These are phyloP conservation scores for Prochilodus magdalenae DNA, from an alignment of 2,113 vertebrate species.

Conservation along the genomic window DNA sequence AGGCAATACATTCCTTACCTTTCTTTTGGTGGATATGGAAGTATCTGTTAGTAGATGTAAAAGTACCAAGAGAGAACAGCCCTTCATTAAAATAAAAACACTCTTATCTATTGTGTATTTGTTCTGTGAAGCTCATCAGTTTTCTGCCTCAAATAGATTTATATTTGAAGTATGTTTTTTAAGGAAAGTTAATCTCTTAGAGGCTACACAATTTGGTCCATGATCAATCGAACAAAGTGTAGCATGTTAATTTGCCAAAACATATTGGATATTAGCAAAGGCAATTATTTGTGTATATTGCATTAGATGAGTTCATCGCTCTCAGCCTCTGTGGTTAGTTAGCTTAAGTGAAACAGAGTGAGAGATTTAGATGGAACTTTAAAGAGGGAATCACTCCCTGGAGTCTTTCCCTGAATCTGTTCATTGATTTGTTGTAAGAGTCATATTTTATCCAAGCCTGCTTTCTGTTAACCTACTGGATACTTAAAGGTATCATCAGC, in stretches of 20 bases:
- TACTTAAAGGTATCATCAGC: background rate
- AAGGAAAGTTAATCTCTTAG: background rate
- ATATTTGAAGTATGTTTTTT: background rate
- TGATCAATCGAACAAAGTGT: constrained; percentile 22
- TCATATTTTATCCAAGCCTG: constrained; percentile 36
- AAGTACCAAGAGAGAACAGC: no score
- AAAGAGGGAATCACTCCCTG: constrained; percentile 14
- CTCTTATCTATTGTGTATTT: background rate
- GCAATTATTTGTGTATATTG: constrained; percentile 1
- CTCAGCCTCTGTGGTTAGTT: constrained; percentile 26
- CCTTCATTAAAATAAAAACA: no score
- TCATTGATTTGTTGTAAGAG: constrained; percentile 9
- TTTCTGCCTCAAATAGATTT: background rate
- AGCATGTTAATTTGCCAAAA: constrained; percentile 32
- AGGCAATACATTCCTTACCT: no score
- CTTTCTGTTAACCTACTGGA: background rate
- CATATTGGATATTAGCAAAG: background rate
- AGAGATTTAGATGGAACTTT: constrained; percentile 17
- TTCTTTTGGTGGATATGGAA: no score
- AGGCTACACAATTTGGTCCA: background rate
- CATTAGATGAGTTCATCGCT: constrained; percentile 1
- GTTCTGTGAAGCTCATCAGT: background rate
- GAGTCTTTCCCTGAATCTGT: constrained; percentile 8
- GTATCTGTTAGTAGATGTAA: no score
- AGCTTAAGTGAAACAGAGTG: constrained; percentile 27